A percentile compares a stretch with the other conserved stretches of the same genome.
Evolutionary conservation across 1,140 invertebrate species (phyloP).

Genomic region (Dermatophagoides farinae): DNA sequence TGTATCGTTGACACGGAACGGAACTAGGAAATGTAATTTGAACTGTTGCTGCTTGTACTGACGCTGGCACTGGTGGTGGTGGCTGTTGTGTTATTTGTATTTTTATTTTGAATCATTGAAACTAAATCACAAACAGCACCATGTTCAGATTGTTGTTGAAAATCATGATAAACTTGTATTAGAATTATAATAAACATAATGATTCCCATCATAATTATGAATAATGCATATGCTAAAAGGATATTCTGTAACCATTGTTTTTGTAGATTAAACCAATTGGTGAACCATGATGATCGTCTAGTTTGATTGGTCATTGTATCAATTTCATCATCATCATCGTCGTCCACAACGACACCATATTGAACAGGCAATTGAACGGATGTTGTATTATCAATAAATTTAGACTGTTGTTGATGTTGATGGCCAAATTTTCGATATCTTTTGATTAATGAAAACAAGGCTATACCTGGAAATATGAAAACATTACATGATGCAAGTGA

Average conservation of each 20-base stretch:
- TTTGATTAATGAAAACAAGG: slow-evolving; percentile 8
- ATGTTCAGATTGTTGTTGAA: neutral
- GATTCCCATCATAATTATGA: slow-evolving; percentile 1
- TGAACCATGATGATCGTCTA: neutral
- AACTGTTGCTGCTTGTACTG: too few species aligned
- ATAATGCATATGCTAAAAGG: neutral
- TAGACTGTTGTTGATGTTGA: neutral
- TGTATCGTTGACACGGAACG: too few species aligned
- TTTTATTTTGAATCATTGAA: too few species aligned
- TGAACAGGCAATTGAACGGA: too few species aligned
- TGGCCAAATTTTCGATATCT: neutral
- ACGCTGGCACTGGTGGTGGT: too few species aligned
- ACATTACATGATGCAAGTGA: slow-evolving; percentile 15
- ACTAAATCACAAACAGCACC: slow-evolving; percentile 1
- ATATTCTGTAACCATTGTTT: neutral
- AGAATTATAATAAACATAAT: slow-evolving; percentile 2
- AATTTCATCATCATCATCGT: too few species aligned
- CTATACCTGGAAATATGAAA: slow-evolving; percentile 17
- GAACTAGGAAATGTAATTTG: too few species aligned
- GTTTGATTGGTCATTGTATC: neutral
- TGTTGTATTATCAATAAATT: too few species aligned
- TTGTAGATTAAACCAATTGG: neutral
- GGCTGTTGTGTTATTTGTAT: too few species aligned
- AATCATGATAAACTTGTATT: slow-evolving; percentile 2
- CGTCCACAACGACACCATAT: too few species aligned